Base-by-base conservation (phyloP, 2,888 invertebrate genomes). In the Nymphalis urticae region DNA sequence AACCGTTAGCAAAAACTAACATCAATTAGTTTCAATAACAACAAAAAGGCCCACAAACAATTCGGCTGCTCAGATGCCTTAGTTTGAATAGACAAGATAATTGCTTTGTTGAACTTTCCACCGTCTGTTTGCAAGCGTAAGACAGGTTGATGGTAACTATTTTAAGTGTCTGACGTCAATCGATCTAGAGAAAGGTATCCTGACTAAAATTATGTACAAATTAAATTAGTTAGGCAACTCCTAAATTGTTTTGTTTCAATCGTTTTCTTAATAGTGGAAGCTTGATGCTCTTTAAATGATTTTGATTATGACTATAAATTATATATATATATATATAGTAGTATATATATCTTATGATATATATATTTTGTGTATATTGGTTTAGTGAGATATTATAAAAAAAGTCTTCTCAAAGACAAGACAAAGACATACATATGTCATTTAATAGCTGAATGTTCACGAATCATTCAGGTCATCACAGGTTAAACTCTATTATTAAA, bases 11-110 rank as follows among this genome's bases (percentile, higher is more conserved):
- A 62, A 66, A 66, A 62, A 66, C 62, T 53, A 66, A 66, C 66
- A 61, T 56, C 32, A 17, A 56, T 62, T 66, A 61, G 61, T 48
- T 54, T 47, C 32, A 50, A 66, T 68, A 63, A 68, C 62, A 71
- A 67, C 54, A 48, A 58, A 68, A 62, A 62, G 61, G 21, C 48
- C 32, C 61, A 48, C 50, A 60, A 54, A 63, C 71, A 66, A 64
- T 68, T 66, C 36, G 61, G 48, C 17, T 32, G 62, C 21, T 62
- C 54, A 67, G 68, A 70, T 60, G 63, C 65, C 64, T 66, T 65
- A 66, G 53, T 63, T 66, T 48, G 36, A 64, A 56, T 48, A 75
- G 81, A 79, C 78, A 81, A 80, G 78, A 70, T 74, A 79, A 80
- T 79, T 77, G 78, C 75, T 72, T 70, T 71, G 72, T 72, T 78